A percentile compares a stretch with the other conserved stretches of the same genome.
Evolutionary conservation across 2,113 vertebrate species (phyloP).

Genomic region (Ptilorrhoa leucosticta): DNA sequence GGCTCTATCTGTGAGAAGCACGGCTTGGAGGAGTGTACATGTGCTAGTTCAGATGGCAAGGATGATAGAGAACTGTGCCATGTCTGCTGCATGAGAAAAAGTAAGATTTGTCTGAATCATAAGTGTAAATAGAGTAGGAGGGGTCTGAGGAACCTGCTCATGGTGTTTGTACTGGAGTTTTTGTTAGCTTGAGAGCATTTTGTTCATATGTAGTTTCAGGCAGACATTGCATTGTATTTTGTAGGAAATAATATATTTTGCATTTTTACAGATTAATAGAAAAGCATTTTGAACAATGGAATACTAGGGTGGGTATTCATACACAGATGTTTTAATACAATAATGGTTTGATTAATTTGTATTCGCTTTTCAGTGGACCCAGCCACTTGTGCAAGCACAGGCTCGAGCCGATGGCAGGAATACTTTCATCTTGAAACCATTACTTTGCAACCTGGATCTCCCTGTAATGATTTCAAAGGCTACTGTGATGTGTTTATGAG

Average conservation of each 20-base stretch:
- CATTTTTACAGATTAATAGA: neutral
- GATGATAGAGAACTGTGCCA: constrained; percentile 92
- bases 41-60: constrained; percentile 79
- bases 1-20: constrained; percentile 94
- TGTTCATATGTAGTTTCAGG: neutral
- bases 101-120: constrained; percentile 72
- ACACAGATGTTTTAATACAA: rapidly evolving
- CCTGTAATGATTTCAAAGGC: constrained; percentile 96
- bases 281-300: neutral
- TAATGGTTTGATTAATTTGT: neutral
- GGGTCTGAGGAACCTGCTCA: neutral
- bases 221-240: neutral
- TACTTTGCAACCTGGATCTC: constrained; percentile 93
- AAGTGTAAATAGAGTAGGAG: neutral
- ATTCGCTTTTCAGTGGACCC: constrained; percentile 75
- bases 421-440: constrained; percentile 76
- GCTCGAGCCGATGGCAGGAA: constrained; percentile 77
- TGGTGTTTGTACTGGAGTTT: neutral
- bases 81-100: constrained; percentile 93
- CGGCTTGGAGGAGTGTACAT: constrained; percentile 88
- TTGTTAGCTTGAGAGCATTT: neutral
- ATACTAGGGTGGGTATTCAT: neutral
- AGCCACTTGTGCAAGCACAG: constrained; percentile 85
- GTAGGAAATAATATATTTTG: neutral
- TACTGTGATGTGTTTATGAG: constrained; percentile 98